Conservation (phyloP, 2,888 invertebrate species). For the Agonopterix arenella region DNA sequence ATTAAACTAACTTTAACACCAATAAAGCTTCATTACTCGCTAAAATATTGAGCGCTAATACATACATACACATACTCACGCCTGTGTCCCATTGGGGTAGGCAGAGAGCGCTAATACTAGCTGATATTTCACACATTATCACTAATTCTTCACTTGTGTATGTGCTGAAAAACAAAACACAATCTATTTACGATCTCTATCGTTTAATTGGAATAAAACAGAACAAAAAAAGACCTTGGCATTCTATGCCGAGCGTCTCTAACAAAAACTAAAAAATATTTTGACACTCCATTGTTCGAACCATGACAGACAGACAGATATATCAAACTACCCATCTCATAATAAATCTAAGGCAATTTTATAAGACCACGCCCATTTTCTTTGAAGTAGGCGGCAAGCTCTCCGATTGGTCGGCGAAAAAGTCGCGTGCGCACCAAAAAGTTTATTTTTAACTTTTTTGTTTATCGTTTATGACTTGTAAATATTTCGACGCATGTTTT, state of each 20-base stretch:
- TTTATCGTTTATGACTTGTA: constrained; percentile 19
- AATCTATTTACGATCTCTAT: too few species aligned
- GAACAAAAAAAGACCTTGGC: too few species aligned
- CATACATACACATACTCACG: too few species aligned
- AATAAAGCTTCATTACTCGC: too few species aligned
- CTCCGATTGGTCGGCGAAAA: constrained; percentile 15
- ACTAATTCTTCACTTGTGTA: too few species aligned
- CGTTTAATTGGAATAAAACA: too few species aligned
- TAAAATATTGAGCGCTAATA: too few species aligned
- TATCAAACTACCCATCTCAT: constrained; percentile 16
- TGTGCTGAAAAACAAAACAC: too few species aligned
- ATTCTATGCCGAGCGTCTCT: not conserved
- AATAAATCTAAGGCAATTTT: constrained; percentile 2
- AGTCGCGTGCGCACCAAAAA: constrained; percentile 16
- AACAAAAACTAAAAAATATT: constrained; percentile 16
- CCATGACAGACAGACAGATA: constrained; percentile 13
- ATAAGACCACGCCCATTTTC: constrained; percentile 15
- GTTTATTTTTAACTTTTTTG: constrained; percentile 11
- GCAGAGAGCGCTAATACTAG: too few species aligned
- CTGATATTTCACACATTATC: too few species aligned
- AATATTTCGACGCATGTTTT: constrained; percentile 20
- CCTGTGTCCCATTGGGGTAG: too few species aligned
- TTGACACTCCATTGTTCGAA: constrained; percentile 16
- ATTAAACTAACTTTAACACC: too few species aligned
- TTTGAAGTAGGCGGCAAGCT: constrained; percentile 9